Percentiles rank a stretch among this genome's conserved stretches.
These are phyloP conservation scores for Ornithoptera priamus DNA, from an alignment of 2,888 invertebrate species.

Conservation along the genomic window DNA sequence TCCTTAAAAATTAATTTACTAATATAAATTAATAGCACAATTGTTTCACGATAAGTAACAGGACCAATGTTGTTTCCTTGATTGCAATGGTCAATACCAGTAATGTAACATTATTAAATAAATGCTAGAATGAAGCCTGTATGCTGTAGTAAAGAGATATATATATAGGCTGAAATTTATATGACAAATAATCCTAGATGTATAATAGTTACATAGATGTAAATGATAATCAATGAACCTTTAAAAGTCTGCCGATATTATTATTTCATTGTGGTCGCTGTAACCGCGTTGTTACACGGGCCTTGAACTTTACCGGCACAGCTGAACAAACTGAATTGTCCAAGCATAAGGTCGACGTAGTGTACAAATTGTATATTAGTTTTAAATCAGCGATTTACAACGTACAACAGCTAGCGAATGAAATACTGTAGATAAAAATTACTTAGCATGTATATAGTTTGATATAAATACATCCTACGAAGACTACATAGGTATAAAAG, in stretches of 20 bases:
- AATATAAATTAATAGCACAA: no score
- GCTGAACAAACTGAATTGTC: conserved; percentile 57
- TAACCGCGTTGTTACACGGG: conserved; percentile 50
- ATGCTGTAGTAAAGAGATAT: no score
- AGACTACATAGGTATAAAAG: conserved; percentile 33
- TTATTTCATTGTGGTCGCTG: neutral
- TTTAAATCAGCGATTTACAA: neutral
- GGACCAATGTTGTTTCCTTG: no score
- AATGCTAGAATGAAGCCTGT: no score
- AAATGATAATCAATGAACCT: neutral
- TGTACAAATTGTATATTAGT: conserved; percentile 2
- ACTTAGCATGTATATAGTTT: conserved; percentile 1
- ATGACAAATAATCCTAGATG: neutral
- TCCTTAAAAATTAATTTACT: no score
- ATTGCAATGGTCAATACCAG: no score
- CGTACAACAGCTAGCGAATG: neutral
- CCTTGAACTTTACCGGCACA: conserved; percentile 68
- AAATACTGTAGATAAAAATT: neutral
- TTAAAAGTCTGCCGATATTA: conserved; percentile 1
- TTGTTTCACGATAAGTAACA: no score
- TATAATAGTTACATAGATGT: neutral
- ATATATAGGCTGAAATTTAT: no score
- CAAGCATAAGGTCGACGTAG: conserved; percentile 32
- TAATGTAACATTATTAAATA: no score
- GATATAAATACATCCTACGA: neutral